Evolutionary conservation across 2,888 invertebrate species (phyloP), one percentile per base, ranked within the genome.

Genomic region (Morinoia aosen): DNA sequence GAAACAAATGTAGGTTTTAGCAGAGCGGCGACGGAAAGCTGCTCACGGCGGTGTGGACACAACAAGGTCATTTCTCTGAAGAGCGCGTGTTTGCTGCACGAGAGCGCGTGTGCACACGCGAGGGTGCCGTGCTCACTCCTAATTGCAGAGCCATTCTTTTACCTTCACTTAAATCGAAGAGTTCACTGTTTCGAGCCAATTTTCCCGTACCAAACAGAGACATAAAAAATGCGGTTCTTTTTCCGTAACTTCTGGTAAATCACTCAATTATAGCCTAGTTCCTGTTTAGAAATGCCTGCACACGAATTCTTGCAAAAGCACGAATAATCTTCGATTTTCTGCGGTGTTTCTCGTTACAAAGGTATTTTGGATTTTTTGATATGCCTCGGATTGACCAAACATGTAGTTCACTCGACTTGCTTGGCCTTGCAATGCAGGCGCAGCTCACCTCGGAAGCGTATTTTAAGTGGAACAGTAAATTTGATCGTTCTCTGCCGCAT

Each of bases 1-100:
- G 76, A 33, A 76, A 76, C 76, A 76, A 76, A 76, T 76, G 76
- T 76, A 76, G 76, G 76, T 76, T 76, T 76, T 76, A 76, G 76
- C 76, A 25, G 76, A 76, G 76, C 76, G 76, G 33, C 25, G 19
- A 33, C 25, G 76, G 25, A 12, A 61, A 61, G 61, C 14, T 61
- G 61, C 61, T 61, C 12, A 19, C 19, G 76, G 76, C 76, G 8
- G 25, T 76, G 76, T 76, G 76, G 76, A 76, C 76, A 76, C 76
- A 76, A 76, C 76, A 76, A 33, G 33, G 76, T 76, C 10, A 76
- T 76, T 76, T 76, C 76, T 76, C 76, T 76, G 8, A 76, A 76
- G 76, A 76, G 33, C 76, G 76, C 76, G 76, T 33, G 76, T 76
- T 33, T 76, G 76, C 76, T 25, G 76, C 25, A 33, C 76, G 76